Conservation (phyloP, 1,140 invertebrate species). For the Solenopsis fugax region DNA sequence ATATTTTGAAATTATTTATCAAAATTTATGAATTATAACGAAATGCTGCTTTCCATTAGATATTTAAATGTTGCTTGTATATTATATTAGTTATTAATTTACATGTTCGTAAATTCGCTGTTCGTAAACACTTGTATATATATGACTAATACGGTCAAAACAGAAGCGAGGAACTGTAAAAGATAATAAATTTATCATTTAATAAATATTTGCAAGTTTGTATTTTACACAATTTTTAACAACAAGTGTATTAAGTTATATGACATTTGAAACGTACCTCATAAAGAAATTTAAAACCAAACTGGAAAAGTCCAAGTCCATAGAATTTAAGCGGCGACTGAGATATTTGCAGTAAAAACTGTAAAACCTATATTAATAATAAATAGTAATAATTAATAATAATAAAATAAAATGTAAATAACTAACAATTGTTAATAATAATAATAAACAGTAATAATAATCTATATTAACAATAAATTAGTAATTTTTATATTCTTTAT, state of each 20-base stretch:
- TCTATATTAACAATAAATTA: not conserved
- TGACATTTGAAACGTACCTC: not conserved
- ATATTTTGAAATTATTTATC: not conserved
- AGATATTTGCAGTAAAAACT: slow-evolving; percentile 15
- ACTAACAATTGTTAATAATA: too few relatives aligned
- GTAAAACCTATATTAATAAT: slow-evolving; percentile 36
- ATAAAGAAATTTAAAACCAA: slow-evolving; percentile 25
- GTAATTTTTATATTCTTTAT: not conserved
- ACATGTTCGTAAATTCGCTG: not conserved
- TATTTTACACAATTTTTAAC: not conserved
- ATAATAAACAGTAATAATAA: not conserved
- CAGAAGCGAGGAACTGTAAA: slow-evolving; percentile 18
- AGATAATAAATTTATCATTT: not conserved
- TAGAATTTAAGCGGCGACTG: not conserved
- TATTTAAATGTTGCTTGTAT: slow-evolving; percentile 5
- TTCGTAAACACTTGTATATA: not conserved
- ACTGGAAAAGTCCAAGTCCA: slow-evolving; percentile 25
- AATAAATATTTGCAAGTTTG: not conserved
- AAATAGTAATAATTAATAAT: too few relatives aligned
- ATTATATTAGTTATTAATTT: slow-evolving; percentile 3
- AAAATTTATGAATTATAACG: not conserved
- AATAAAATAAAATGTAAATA: too few relatives aligned
- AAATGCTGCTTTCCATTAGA: not conserved
- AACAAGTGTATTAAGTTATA: not conserved
- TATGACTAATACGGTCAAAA: slow-evolving; percentile 18